phyloP scores from a whole-genome alignment of 30 jellyfish, hydroid and myxozoan genomes.

The Aurelia aurita complex sp. Pacific region DNA sequence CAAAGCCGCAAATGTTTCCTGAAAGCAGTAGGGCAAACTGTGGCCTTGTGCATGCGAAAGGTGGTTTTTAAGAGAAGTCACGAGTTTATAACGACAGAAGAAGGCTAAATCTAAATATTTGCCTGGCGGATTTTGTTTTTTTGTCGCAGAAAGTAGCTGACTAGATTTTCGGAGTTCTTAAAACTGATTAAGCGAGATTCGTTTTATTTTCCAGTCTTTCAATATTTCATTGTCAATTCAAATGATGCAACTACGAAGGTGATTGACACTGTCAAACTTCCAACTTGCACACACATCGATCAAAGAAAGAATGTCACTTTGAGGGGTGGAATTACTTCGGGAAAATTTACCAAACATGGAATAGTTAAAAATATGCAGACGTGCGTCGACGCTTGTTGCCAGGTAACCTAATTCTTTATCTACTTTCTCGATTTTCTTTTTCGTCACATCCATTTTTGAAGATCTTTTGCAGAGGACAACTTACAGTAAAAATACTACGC shows the following conservation, averaged over 20 bases:
- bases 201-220: conserved; percentile 59
- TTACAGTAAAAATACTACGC: no score
- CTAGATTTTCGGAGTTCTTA: not conserved
- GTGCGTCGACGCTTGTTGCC: conserved; percentile 95
- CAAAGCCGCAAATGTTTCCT: no score
- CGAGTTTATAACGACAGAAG: no score
- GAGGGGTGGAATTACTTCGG: conserved; percentile 90
- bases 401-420: conserved; percentile 30
- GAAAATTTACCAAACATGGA: conserved; percentile 94
- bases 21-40: no score
- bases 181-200: not conserved
- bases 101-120: not conserved
- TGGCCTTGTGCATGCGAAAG: no score
- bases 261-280: conserved; percentile 93
- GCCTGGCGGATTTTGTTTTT: not conserved
- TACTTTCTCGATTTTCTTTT: no score
- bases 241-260: conserved; percentile 95
- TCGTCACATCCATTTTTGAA: no score
- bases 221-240: conserved; percentile 87
- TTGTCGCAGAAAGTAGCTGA: not conserved
- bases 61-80: no score
- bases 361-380: conserved; percentile 76
- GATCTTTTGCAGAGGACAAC: no score
- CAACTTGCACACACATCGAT: conserved; percentile 94
- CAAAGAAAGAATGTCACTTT: conserved; percentile 83